Evolutionary conservation across 2,797 vertebrate genomes (phyloP), one percentile per base, ranked within the genome.

Genomic region (Gouania willdenowi): DNA sequence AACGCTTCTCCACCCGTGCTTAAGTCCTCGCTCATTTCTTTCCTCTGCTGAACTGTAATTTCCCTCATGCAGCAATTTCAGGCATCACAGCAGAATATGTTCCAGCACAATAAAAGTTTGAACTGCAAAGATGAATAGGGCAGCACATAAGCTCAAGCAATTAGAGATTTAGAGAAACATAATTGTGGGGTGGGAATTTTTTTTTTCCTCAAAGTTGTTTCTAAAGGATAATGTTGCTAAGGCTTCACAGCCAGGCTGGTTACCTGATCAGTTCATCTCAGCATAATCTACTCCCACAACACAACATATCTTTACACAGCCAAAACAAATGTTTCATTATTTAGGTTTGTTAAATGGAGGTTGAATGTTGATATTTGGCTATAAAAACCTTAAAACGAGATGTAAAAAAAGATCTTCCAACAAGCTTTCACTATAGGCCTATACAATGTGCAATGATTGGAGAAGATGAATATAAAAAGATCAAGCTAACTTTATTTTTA

Each of bases 1-100:
- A 82, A 78, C 65, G 70, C 76, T 80, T 79, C 77, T 75, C 84
- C 82, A 80, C 78, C 79, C 81, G 54, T 77, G 79, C 78, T 80
- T 76, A 73, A 82, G 76, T 76, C 79, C 68, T 60, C 31, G 26
- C 71, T 73, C 72, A 63, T 71, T 73, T 57, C 23, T 31, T 25
- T 8, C 4, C 1, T 1, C 15, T 27, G 21, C 40, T 2, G 29
- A 62, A 54, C 71, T 63, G 66, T 82, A 65, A 79, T 87, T 85
- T 82, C 69, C n/a, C 75, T 81, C 69, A 64, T 79, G 56, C 73
- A 75, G 65, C 68, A 80, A 80, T 85, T 85, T 80, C 74, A 77
- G 77, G 75, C 77, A 85, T 83, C 77, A 71, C 62, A 77, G 75
- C 67, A 66, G 74, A 81, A 82, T 83, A 75, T 77, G 66, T 75